phyloP scores from a whole-genome alignment of 2,888 invertebrate species.

The Chironomus riparius region DNA sequence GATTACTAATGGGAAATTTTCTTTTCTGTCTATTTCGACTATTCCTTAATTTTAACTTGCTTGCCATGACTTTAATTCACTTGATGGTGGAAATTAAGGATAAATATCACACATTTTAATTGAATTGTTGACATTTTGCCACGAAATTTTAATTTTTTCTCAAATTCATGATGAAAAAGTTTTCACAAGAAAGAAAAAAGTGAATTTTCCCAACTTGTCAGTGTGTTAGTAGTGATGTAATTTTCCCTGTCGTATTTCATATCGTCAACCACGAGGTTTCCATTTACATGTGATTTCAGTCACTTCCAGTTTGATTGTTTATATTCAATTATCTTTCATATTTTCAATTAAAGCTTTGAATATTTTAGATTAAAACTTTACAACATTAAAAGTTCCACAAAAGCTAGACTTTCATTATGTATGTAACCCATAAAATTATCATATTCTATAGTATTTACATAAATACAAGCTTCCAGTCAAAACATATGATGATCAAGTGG shows the following conservation, averaged over 20 bases:
- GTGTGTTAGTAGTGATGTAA: slow-evolving; percentile 24
- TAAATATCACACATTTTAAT: neutral
- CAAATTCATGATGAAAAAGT: neutral
- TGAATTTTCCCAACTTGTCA: slow-evolving; percentile 18
- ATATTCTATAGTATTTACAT: neutral
- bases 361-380: neutral
- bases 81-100: neutral
- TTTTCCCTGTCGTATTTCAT: slow-evolving; percentile 5
- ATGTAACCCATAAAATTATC: neutral
- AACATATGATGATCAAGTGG: neutral
- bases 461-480: neutral
- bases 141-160: neutral
- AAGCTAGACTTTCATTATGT: neutral
- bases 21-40: slow-evolving; percentile 21
- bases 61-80: slow-evolving; percentile 15
- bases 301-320: slow-evolving; percentile 18
- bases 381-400: neutral
- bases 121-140: neutral
- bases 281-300: slow-evolving; percentile 6
- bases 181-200: slow-evolving; percentile 22
- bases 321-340: neutral
- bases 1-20: slow-evolving; percentile 4
- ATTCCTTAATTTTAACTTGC: neutral
- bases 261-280: slow-evolving; percentile 17
- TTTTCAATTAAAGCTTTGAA: neutral